phyloP scores from a whole-genome alignment of 2,888 invertebrate genomes.

The Ptilodon capucinus region DNA sequence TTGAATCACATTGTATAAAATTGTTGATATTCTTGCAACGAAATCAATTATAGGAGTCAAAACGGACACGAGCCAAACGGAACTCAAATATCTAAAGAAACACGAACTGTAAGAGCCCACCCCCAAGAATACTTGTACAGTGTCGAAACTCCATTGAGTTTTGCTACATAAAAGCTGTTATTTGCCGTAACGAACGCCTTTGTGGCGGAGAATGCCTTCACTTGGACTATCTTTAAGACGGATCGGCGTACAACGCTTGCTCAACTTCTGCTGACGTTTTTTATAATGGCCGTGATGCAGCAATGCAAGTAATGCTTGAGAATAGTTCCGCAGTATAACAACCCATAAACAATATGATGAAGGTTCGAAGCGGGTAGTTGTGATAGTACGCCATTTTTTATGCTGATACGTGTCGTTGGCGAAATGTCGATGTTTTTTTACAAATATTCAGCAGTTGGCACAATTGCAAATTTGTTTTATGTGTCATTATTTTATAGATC shows the following conservation, averaged over 20 bases:
- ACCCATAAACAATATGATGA: slow-evolving; percentile 40
- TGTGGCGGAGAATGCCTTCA: slow-evolving; percentile 41
- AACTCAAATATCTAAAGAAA: slow-evolving; percentile 14
- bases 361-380: slow-evolving; percentile 37
- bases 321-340: slow-evolving; percentile 31
- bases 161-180: slow-evolving; percentile 49
- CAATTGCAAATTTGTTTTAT: neutral
- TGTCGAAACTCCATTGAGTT: slow-evolving; percentile 43
- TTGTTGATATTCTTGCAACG: neutral
- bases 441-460: neutral
- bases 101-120: slow-evolving; percentile 15
- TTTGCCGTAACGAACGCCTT: slow-evolving; percentile 54
- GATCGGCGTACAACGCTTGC: slow-evolving; percentile 40
- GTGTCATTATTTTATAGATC: neutral
- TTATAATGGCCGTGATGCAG: slow-evolving; percentile 26
- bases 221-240: slow-evolving; percentile 36
- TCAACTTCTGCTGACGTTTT: slow-evolving; percentile 17
- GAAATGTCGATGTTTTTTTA: slow-evolving; percentile 22
- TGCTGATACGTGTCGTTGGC: slow-evolving; percentile 38
- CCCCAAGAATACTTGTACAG: slow-evolving; percentile 29
- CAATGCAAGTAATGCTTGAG: slow-evolving; percentile 34
- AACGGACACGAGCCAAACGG: slow-evolving; percentile 3
- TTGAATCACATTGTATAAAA: too few relatives aligned
- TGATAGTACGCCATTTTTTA: slow-evolving; percentile 44
- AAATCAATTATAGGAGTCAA: neutral